A percentile compares a stretch with the other conserved stretches of the same genome.
Conservation (phyloP, 1,140 invertebrate genomes). For the Brachionus sp. region DNA sequence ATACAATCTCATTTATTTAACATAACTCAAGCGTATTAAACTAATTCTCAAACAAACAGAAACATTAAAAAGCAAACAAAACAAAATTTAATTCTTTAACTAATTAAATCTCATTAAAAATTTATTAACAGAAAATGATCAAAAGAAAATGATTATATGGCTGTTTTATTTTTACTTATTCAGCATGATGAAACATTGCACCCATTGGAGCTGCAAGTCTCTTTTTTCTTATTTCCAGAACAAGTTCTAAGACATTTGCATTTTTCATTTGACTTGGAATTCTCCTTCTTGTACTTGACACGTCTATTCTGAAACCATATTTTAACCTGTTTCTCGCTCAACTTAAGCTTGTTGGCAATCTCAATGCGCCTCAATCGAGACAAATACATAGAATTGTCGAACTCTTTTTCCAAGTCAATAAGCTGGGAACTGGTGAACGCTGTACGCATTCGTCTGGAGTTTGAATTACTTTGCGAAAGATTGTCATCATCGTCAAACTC, state of each 20-base stretch:
- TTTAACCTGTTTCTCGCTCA: constrained; percentile 87
- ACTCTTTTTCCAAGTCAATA: constrained; percentile 64
- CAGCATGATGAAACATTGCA: constrained; percentile 14
- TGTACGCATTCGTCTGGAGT: constrained; percentile 62
- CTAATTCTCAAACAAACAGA: background rate
- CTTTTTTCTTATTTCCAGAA: constrained; percentile 29
- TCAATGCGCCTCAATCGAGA: constrained; percentile 64
- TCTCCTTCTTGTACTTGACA: constrained; percentile 70
- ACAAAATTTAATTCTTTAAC: background rate
- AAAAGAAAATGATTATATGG: background rate
- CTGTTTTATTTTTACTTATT: background rate
- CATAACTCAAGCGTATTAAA: background rate
- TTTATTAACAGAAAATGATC: background rate
- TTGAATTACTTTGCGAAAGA: constrained; percentile 8
- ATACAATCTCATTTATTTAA: background rate
- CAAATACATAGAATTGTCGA: constrained; percentile 64
- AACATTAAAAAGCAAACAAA: background rate
- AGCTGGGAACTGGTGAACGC: constrained; percentile 65
- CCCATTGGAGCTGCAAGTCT: background rate
- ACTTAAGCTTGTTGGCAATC: constrained; percentile 65
- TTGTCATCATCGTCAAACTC: constrained; percentile 24
- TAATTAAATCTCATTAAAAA: constrained; percentile 32
- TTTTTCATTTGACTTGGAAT: constrained; percentile 53
- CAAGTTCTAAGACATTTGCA: constrained; percentile 62
- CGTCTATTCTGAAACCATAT: constrained; percentile 88